Evolutionary conservation across 2,113 vertebrate genomes (phyloP).

Genomic region (Patagioenas fasciata): DNA sequence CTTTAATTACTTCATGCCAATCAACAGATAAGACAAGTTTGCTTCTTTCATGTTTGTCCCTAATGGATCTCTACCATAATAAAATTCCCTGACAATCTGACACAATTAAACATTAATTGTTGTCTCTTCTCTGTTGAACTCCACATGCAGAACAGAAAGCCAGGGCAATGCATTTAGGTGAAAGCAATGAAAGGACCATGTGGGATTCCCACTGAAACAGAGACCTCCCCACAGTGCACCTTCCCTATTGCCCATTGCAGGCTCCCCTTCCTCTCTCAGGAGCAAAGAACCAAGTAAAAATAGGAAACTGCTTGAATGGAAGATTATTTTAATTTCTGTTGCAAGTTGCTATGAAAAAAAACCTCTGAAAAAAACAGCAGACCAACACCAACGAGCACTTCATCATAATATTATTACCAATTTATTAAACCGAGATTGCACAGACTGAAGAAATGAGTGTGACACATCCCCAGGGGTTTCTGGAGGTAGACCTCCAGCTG

Average conservation of each 20-base stretch:
- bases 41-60: not conserved
- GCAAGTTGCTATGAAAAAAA: conserved; percentile 12
- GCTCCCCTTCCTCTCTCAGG: not conserved
- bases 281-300: not conserved
- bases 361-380: not conserved
- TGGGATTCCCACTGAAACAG: not conserved
- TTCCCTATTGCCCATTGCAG: not conserved
- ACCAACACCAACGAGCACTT: conserved; percentile 31
- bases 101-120: conserved; percentile 7
- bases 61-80: not conserved
- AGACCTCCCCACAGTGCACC: not conserved
- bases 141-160: not conserved
- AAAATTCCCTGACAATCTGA: not conserved
- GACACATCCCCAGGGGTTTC: not conserved
- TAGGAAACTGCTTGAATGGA: not conserved
- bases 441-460: conserved; percentile 31
- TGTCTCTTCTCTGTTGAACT: not conserved
- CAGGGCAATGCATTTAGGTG: not conserved
- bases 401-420: conserved; percentile 59
- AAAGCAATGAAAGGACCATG: not conserved
- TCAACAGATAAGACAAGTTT: not conserved
- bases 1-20: not conserved
- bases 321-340: conserved; percentile 18
- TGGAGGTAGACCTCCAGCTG: conserved; percentile 48
- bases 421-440: conserved; percentile 52